A percentile compares a stretch with the other conserved stretches of the same genome.
Conservation (phyloP, 2,797 vertebrate species). For the Ambastaia sidthimunki region DNA sequence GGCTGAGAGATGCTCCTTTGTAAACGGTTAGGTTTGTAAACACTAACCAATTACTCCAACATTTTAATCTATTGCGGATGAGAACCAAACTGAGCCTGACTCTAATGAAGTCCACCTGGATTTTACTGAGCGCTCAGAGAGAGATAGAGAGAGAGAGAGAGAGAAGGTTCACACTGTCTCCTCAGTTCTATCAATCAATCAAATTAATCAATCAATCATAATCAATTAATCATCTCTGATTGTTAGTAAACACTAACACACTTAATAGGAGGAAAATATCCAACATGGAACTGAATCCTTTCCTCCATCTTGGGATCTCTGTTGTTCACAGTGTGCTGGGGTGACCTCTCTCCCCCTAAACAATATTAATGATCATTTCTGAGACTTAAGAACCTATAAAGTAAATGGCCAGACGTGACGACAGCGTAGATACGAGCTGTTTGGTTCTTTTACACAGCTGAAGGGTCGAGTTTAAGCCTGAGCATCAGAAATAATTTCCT, state of each 20-base stretch:
- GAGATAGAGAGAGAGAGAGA: background rate
- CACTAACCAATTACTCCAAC: slow-evolving; percentile 58
- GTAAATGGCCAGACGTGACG: slow-evolving; percentile 38
- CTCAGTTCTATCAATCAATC: background rate
- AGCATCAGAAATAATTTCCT: slow-evolving; percentile 42
- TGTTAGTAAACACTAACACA: no score
- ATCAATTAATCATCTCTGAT: no score
- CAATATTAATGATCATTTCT: slow-evolving; percentile 33
- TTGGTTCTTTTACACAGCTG: slow-evolving; percentile 50
- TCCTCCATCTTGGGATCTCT: background rate
- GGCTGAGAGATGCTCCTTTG: slow-evolving; percentile 38
- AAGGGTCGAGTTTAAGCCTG: slow-evolving; percentile 45
- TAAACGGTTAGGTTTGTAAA: slow-evolving; percentile 57
- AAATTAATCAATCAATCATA: no score
- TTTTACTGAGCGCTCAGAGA: background rate
- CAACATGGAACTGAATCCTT: background rate
- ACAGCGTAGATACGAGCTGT: slow-evolving; percentile 47
- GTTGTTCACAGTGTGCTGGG: slow-evolving; percentile 2
- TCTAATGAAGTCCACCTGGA: slow-evolving; percentile 47
- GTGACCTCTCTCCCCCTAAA: background rate
- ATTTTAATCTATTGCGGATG: slow-evolving; percentile 46
- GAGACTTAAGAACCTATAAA: slow-evolving; percentile 7
- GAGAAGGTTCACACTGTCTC: slow-evolving; percentile 7
- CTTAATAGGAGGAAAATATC: background rate
- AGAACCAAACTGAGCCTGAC: slow-evolving; percentile 22